Base-by-base conservation (phyloP, 2,888 invertebrate species). In the Drosophila subquinaria region DNA sequence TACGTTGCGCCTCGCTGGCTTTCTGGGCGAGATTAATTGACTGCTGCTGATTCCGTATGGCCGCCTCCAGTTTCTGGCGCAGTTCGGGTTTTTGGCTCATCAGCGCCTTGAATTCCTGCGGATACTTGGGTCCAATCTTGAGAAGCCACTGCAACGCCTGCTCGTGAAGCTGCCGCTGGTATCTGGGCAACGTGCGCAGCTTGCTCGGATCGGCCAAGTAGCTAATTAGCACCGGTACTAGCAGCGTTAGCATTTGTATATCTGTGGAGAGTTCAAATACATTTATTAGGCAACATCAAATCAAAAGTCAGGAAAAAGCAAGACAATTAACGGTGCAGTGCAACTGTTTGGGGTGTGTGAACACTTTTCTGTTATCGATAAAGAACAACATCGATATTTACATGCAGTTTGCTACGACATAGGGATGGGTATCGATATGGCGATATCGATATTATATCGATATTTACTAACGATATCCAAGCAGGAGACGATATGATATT, bases 61-160 rank as follows among this genome's bases (percentile, higher is more conserved):
- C 98, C 62, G 95, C 95, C 93, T 98, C 98, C 60, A 99, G 93
- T 92, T 97, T 96, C 56, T 94, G 94, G 75, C 97, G 95, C 63
- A 98, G 93, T 64, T 97, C 96, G 0, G 95, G 94, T 0, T 97
- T 96, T 86, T 97, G 96, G 27, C 96, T 95, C 97, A 99, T 97
- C 85, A 99, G 94, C 13, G 95, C 95, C 90, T 98, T 97, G 93
- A 99, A 98, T 92, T 98, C 98, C 94, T 97, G 96, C 20, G 98
- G 98, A 93, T 98, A 97, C 91, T 96, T 96, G 0, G 98, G 98
- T 0, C 98, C 99, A 82, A 98, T 96, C 90, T 96, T 96, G 92
- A 97, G 97, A 17, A 99, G 94, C 95, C 97, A 96, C 80, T 97
- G 96, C 80, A 99, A 94, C 73, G 97, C 97, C 86, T 96, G 96